Evolutionary conservation across 2,797 vertebrate genomes (phyloP), one percentile per base, ranked within the genome.

Genomic region (Pachyuromys duprasi): DNA sequence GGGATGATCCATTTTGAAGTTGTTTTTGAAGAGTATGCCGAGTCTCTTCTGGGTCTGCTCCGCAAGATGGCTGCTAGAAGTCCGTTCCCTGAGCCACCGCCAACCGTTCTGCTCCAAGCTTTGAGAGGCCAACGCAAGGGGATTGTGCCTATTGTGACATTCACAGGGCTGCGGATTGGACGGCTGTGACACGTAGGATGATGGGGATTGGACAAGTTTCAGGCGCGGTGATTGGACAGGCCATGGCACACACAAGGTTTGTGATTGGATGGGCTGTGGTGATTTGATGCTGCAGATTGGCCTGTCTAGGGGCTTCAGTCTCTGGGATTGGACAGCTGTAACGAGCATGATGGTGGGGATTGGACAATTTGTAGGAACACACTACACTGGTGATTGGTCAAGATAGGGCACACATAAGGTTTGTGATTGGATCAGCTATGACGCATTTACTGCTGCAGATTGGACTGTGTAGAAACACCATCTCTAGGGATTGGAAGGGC

Each of bases 51-150:
- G 49, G 49, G 49, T 49, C 49, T 49, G 1, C 57, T 55, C 13
- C 2, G 1, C 1, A 8, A 12, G 28, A 22, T 57, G 18, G 1
- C 3, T 12, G 9, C 3, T 12, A 5, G 24, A 28, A 12, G 8
- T 6, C 55, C 1, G 8, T 3, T 9, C 49, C 1, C 22, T 1
- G 45, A 2, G 33, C 49, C 33, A 8, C 83, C 4, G 0, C 65
- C 65, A 28, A 70, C 33, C 3, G 45, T 28, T 70, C 31, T 26
- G 45, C 45, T 53, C 33, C 18, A 70, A 26, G 45, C 33, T 36
- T 36, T 36, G 83, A 42, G 49, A 49, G 49, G 13, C 33, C 15
- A 49, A 8, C 2, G 0, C 7, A 6, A 55, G 22, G 8, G 33
- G n/a, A 28, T 2, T 70, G 33, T 36, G 18, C 8, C 2, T 0